These are phyloP conservation scores for Oreochromis mossambicus DNA, from an alignment of 2,797 vertebrate species.

Conservation along the genomic window DNA sequence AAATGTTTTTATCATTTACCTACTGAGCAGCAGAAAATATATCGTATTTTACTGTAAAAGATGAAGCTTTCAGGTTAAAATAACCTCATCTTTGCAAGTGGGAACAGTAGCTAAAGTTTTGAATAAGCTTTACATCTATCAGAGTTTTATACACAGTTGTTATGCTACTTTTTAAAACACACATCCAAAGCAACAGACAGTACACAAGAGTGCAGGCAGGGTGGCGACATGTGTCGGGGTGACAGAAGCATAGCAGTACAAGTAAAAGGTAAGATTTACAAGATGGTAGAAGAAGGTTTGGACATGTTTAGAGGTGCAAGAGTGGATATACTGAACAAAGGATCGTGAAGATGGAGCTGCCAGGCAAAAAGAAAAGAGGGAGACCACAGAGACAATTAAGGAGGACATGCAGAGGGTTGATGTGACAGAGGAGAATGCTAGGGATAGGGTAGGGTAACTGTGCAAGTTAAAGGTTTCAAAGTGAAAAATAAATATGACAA, in stretches of 20 bases:
- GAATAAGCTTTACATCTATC: background rate
- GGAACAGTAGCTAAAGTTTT: fast-evolving
- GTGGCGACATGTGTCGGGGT: background rate
- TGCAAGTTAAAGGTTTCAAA: background rate
- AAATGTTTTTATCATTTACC: background rate
- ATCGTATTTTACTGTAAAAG: fast-evolving
- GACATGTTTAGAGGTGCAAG: background rate
- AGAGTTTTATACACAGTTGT: background rate
- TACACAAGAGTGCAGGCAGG: background rate
- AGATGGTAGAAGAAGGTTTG: fast-evolving
- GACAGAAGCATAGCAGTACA: background rate
- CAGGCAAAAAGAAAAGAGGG: background rate
- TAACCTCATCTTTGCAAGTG: background rate
- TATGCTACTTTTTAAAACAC: fast-evolving
- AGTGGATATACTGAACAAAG: background rate
- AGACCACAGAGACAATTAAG: background rate
- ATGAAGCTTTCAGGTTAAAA: background rate
- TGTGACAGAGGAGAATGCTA: background rate
- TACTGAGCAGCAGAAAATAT: background rate
- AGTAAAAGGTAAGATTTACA: fast-evolving
- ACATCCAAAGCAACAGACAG: background rate
- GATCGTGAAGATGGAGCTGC: background rate
- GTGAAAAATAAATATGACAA: fast-evolving
- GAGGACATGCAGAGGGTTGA: background rate
- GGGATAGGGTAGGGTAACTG: fast-evolving